These are phyloP conservation scores for Clupea harengus DNA, from an alignment of 2,113 vertebrate genomes.

Conservation along the genomic window DNA sequence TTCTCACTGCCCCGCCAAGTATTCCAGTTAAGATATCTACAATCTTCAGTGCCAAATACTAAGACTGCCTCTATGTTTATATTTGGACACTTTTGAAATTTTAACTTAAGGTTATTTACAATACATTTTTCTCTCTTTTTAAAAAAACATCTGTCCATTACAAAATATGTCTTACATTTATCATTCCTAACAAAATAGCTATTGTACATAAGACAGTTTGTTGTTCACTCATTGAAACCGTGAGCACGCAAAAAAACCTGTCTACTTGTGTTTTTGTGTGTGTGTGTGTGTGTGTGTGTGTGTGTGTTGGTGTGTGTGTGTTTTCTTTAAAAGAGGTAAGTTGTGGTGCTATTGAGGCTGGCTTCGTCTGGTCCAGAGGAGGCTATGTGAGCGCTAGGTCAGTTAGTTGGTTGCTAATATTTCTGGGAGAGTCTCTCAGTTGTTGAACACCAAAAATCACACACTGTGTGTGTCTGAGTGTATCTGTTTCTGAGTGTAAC, in stretches of 20 bases:
- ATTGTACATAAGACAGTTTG: constrained; percentile 59
- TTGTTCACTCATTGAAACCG: constrained; percentile 4
- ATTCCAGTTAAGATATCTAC: constrained; percentile 18
- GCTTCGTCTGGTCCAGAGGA: constrained; percentile 3
- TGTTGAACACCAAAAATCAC: background rate
- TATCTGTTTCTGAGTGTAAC: too few relatives aligned
- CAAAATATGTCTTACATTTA: constrained; percentile 82
- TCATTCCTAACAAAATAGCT: constrained; percentile 91
- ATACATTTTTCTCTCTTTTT: constrained; percentile 56
- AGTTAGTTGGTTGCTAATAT: background rate
- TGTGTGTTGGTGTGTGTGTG: background rate
- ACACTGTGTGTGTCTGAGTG: too few relatives aligned
- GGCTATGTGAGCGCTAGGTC: background rate
- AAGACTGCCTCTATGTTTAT: background rate
- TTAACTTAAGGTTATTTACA: constrained; percentile 52
- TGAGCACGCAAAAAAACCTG: constrained; percentile 28
- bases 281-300: constrained; percentile 6
- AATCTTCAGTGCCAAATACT: constrained; percentile 14
- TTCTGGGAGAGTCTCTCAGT: background rate
- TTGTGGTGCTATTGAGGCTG: constrained; percentile 24
- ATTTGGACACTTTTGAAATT: constrained; percentile 30
- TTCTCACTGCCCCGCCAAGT: constrained; percentile 25
- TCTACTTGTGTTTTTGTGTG: background rate
- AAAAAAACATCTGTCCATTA: constrained; percentile 63
- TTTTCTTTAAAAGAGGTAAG: constrained; percentile 28